A percentile compares a stretch with the other conserved stretches of the same genome.
Conservation (phyloP, 2,888 invertebrate species). For the Andrena bucephala region DNA sequence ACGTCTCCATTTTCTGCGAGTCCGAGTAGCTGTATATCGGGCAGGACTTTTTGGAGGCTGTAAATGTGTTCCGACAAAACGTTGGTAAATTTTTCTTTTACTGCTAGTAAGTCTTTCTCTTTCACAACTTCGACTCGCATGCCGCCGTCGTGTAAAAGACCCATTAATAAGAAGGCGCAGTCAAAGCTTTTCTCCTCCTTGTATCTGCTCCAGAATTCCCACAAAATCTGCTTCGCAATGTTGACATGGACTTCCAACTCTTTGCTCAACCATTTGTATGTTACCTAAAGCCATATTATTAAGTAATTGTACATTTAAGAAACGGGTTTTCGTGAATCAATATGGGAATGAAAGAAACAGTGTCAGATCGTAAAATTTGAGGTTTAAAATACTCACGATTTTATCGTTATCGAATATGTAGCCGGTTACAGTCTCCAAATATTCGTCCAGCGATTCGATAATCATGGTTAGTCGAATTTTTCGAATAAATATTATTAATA, state of each 20-base stretch:
- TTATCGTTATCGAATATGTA: slow-evolving; percentile 79
- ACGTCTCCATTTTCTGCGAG: slow-evolving; percentile 76
- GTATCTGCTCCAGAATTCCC: slow-evolving; percentile 79
- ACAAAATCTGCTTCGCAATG: slow-evolving; percentile 83
- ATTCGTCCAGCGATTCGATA: slow-evolving; percentile 67
- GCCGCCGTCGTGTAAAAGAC: slow-evolving; percentile 77
- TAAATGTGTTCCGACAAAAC: slow-evolving; percentile 84
- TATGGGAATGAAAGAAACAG: neutral
- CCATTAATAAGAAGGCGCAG: slow-evolving; percentile 82
- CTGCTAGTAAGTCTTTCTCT: slow-evolving; percentile 76
- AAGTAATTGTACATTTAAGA: neutral
- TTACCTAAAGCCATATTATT: slow-evolving; percentile 79
- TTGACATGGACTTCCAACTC: slow-evolving; percentile 85
- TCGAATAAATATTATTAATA: neutral
- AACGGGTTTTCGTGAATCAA: slow-evolving; percentile 1
- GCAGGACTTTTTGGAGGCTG: slow-evolving; percentile 83
- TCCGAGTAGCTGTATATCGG: slow-evolving; percentile 77
- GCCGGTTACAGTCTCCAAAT: slow-evolving; percentile 72
- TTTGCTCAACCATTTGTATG: slow-evolving; percentile 85
- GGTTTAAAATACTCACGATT: slow-evolving; percentile 67
- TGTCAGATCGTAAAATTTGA: neutral
- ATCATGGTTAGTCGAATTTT: slow-evolving; percentile 57
- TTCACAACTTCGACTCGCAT: slow-evolving; percentile 82
- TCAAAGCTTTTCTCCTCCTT: slow-evolving; percentile 71
- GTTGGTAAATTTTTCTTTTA: slow-evolving; percentile 79